Evolutionary conservation across 2,113 vertebrate genomes (phyloP), one percentile per base, ranked within the genome.

Genomic region (Cisticola juncidis): DNA sequence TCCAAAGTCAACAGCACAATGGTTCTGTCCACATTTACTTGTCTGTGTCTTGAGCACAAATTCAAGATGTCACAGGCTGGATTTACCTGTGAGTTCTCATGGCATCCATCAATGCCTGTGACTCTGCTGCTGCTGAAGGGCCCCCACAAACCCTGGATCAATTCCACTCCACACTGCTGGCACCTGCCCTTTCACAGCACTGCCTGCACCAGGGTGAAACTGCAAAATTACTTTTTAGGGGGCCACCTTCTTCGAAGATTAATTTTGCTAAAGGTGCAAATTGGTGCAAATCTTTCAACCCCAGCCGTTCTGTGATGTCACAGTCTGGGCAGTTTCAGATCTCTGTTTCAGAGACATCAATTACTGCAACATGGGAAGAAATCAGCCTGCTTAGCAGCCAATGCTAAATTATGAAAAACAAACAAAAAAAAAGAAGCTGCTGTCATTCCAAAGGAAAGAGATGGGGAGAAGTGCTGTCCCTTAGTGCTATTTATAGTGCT

Each of bases 401-500:
- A 40, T 33, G 24, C 51, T 36, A 38, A 33, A 25, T 2, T 33
- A 25, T 7, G 57, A 36, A 54, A 26, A 13, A 60, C 23, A 5
- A 61, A 4, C 5, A 19, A 66, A 10, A 9, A 48, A 44, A 48
- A 97, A 93, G 79, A 84, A 90, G 87, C 81, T 88, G 57, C 53
- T 28, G 24, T 66, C 84, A 90, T 82, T 45, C 77, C 60, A 64
- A 17, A 71, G 80, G 94, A 96, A 93, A 47, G 81, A 81, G 90
- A 60, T 6, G 12, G 79, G 35, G 50, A 48, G 36, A 94, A 97
- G 72, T 28, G 70, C 62, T 16, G 1, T 69, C 22, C 54, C 50
- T 9, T 19, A 19, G 25, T 28, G 81, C 74, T 70, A 22, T 61
- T 90, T 47, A 66, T 51, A 45, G 13, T 35, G 42, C 65, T 9